Evolutionary conservation across 1,140 invertebrate genomes (phyloP).

Genomic region (Ridgeia piscesae): DNA sequence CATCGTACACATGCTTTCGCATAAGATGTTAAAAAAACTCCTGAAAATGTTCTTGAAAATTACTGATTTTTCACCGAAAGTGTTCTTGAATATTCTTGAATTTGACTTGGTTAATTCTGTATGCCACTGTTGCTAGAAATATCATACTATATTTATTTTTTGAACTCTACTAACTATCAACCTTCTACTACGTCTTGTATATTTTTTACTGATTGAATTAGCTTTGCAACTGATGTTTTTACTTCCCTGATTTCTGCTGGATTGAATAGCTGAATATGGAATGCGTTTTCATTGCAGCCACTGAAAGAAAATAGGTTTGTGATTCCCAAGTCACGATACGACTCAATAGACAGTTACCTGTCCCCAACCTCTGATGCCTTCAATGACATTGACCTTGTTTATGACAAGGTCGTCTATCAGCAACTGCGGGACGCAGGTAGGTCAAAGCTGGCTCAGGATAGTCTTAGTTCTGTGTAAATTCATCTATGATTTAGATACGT

Average conservation of each 20-base stretch:
- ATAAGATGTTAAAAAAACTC: too few species aligned
- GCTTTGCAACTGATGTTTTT: too few species aligned
- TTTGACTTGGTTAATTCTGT: too few species aligned
- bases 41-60: too few species aligned
- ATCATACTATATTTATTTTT: too few species aligned
- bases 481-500: not conserved
- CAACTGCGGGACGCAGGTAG: slow-evolving; percentile 75
- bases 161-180: too few species aligned
- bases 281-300: slow-evolving; percentile 41
- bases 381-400: slow-evolving; percentile 87
- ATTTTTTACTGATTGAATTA: too few species aligned
- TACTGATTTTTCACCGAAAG: too few species aligned
- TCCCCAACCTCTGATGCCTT: slow-evolving; percentile 83
- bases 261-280: not conserved
- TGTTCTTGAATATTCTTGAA: too few species aligned
- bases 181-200: too few species aligned
- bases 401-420: slow-evolving; percentile 81
- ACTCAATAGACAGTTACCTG: slow-evolving; percentile 96
- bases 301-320: slow-evolving; percentile 73
- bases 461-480: not conserved
- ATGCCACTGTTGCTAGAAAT: too few species aligned
- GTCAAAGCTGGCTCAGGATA: not conserved
- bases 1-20: too few species aligned
- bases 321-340: slow-evolving; percentile 95
- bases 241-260: not conserved